These are phyloP conservation scores for Cryptocephalus moraei DNA, from an alignment of 2,888 invertebrate genomes.

Conservation along the genomic window DNA sequence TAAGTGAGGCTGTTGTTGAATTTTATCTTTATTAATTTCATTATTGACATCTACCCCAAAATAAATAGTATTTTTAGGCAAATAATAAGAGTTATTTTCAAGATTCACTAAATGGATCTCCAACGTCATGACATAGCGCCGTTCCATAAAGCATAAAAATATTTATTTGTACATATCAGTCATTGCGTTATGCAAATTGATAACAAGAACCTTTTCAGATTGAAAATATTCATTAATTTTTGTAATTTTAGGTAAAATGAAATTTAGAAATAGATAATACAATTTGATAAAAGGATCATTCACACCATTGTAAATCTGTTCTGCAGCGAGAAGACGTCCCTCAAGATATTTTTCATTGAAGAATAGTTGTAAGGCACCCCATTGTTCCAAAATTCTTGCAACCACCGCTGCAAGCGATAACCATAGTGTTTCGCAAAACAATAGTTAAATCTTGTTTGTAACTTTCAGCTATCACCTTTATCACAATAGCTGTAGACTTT, in stretches of 20 bases:
- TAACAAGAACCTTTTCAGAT: neutral
- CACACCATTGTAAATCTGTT: neutral
- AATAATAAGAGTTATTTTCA: neutral
- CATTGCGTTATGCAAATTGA: neutral
- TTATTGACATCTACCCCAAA: too few species aligned
- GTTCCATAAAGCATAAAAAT: neutral
- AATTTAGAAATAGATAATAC: neutral
- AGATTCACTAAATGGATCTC: neutral
- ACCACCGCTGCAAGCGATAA: conserved; percentile 18
- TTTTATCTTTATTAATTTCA: too few species aligned
- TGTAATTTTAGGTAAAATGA: neutral
- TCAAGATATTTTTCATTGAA: conserved; percentile 3
- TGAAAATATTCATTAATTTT: neutral
- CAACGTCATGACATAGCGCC: neutral
- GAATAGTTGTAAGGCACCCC: neutral
- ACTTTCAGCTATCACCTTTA: neutral
- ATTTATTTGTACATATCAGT: neutral
- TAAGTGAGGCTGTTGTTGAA: too few species aligned
- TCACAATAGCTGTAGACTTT: neutral
- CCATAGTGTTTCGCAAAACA: neutral
- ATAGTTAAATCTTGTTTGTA: neutral
- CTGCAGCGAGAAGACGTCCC: neutral
- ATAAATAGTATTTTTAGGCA: too few species aligned
- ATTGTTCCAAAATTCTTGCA: conserved; percentile 3
- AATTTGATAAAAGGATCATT: neutral